Conservation (phyloP, 2,113 vertebrate species). For the Platysternon megacephalum region DNA sequence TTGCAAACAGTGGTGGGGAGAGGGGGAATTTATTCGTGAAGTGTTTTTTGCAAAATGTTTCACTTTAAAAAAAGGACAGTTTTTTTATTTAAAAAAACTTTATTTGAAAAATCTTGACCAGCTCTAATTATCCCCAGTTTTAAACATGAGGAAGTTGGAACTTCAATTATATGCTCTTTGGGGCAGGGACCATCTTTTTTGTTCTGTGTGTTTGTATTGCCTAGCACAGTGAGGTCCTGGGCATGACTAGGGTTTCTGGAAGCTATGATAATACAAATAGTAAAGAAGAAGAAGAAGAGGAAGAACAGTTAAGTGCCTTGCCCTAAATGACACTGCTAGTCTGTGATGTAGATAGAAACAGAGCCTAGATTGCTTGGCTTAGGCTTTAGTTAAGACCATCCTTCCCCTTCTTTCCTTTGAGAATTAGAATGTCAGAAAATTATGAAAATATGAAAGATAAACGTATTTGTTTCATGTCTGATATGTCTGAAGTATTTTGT, state of each 20-base stretch:
- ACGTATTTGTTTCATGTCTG: background rate
- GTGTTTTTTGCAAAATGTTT: no score
- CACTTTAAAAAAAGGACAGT: no score
- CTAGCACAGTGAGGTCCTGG: no score
- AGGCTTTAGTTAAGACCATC: background rate
- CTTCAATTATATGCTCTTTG: no score
- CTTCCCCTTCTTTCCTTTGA: background rate
- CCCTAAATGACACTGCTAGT: background rate
- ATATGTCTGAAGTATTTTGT: background rate
- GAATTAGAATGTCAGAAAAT: background rate
- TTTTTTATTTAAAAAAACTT: no score
- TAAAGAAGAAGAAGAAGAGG: background rate
- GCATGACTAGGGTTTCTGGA: no score
- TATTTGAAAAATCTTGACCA: background rate
- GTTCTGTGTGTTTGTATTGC: no score
- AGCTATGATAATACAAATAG: no score
- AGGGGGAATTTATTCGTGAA: background rate
- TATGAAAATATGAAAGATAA: background rate
- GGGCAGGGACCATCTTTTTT: no score
- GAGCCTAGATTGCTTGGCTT: background rate
- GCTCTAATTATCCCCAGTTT: background rate
- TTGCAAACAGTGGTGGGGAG: background rate
- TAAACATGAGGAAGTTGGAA: background rate
- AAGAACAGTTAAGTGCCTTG: background rate
- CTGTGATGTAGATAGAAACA: background rate